Percentiles rank a stretch among this genome's conserved stretches.
Evolutionary conservation across 2,113 vertebrate genomes (phyloP).

Genomic region (Corythoichthys intestinalis): DNA sequence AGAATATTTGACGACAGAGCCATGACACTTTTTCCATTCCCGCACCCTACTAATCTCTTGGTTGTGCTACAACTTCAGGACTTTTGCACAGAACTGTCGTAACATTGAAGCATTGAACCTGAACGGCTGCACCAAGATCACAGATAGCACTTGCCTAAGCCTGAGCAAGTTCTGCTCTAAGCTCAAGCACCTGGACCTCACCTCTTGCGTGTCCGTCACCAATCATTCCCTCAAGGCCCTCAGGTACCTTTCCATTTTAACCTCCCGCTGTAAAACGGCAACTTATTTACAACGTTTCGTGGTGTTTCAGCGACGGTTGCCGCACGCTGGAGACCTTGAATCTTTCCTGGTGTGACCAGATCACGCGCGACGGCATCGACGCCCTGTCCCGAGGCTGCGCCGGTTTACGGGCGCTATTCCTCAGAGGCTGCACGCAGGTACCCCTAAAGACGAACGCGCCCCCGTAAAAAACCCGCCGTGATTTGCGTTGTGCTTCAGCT

Average conservation of each 20-base stretch:
- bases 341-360: slow-evolving; percentile 92
- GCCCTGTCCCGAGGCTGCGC: slow-evolving; percentile 85
- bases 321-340: slow-evolving; percentile 87
- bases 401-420: slow-evolving; percentile 82
- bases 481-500: slow-evolving; percentile 64
- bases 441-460: not conserved
- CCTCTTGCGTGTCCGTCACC: slow-evolving; percentile 89
- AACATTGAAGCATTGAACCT: slow-evolving; percentile 93
- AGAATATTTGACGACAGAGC: too few species aligned
- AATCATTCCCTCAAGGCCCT: slow-evolving; percentile 91
- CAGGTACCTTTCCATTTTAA: too few species aligned
- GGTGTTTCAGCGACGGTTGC: slow-evolving; percentile 81
- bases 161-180: slow-evolving; percentile 95
- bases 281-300: too few species aligned
- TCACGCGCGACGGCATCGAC: slow-evolving; percentile 88
- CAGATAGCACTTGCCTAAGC: slow-evolving; percentile 92
- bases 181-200: slow-evolving; percentile 91
- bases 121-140: slow-evolving; percentile 96
- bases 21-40: not conserved
- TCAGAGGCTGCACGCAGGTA: slow-evolving; percentile 92
- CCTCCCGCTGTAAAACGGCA: too few species aligned
- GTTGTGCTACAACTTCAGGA: slow-evolving; percentile 71
- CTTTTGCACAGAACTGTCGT: slow-evolving; percentile 94
- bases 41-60: not conserved
- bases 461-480: too few species aligned